phyloP scores from a whole-genome alignment of 2,113 vertebrate species.

The Rynchops niger region DNA sequence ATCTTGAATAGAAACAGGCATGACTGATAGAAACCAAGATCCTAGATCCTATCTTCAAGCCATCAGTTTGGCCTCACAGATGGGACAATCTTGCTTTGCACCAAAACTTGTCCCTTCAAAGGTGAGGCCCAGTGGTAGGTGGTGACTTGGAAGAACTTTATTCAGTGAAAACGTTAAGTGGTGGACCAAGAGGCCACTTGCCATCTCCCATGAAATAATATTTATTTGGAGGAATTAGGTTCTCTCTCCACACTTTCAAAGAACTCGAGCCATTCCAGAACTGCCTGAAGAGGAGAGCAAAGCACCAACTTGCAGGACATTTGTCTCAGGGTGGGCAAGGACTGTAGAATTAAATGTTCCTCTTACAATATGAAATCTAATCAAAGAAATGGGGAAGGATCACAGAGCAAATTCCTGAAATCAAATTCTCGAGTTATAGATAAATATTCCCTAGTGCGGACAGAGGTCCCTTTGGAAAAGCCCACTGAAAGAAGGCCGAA shows the following conservation, averaged over 20 bases:
- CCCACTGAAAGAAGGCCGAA: not conserved
- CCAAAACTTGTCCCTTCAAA: not conserved
- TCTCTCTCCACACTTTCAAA: not conserved
- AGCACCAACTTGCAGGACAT: not conserved
- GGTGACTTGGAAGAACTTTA: not conserved
- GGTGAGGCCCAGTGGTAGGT: not conserved
- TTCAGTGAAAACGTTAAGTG: not conserved
- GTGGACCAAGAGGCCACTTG: too few relatives aligned
- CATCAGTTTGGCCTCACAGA: not conserved
- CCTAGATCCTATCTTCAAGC: not conserved
- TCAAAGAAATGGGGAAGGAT: constrained; percentile 31
- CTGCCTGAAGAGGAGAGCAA: not conserved
- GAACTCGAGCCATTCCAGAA: not conserved
- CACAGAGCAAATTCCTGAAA: constrained; percentile 58
- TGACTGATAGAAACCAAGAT: not conserved
- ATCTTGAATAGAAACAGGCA: not conserved
- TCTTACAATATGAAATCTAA: constrained; percentile 16
- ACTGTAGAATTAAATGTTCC: constrained; percentile 1
- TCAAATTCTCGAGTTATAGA: constrained; percentile 8
- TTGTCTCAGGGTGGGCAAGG: not conserved
- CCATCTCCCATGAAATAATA: not conserved
- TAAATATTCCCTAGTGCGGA: constrained; percentile 1
- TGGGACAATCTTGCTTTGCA: not conserved
- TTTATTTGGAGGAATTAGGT: not conserved
- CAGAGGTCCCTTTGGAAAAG: constrained; percentile 7